phyloP scores from a whole-genome alignment of 2,888 invertebrate genomes.

The Drosophila mimetica region DNA sequence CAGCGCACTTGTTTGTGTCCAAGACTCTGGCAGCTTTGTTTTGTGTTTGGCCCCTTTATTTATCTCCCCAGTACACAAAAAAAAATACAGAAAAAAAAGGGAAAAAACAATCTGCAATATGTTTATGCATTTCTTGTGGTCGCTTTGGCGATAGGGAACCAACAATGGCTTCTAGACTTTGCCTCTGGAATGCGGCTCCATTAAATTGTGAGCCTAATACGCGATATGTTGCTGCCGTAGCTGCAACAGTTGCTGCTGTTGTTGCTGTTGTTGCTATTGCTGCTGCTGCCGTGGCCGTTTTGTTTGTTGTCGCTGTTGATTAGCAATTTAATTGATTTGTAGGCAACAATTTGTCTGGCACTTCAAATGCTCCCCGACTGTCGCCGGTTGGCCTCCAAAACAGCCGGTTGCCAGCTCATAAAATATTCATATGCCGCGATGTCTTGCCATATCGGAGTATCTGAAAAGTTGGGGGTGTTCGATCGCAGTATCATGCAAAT shows the following conservation, averaged over 20 bases:
- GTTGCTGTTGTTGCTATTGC: slow-evolving; percentile 27
- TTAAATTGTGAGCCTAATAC: slow-evolving; percentile 75
- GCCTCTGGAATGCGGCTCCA: slow-evolving; percentile 73
- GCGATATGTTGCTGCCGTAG: slow-evolving; percentile 47
- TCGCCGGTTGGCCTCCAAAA: slow-evolving; percentile 41
- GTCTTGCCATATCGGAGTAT: slow-evolving; percentile 1
- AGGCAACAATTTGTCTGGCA: slow-evolving; percentile 78
- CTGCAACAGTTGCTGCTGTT: slow-evolving; percentile 18
- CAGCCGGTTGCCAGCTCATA: slow-evolving; percentile 40
- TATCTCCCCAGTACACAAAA: slow-evolving; percentile 13
- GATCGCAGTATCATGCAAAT: slow-evolving; percentile 36
- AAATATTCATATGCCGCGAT: slow-evolving; percentile 36
- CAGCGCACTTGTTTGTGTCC: slow-evolving; percentile 33
- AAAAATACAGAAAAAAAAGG: slow-evolving; percentile 5
- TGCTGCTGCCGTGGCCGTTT: slow-evolving; percentile 41
- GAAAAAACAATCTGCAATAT: slow-evolving; percentile 57
- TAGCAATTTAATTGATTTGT: slow-evolving; percentile 76
- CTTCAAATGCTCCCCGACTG: slow-evolving; percentile 34
- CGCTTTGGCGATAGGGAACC: slow-evolving; percentile 65
- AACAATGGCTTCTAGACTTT: slow-evolving; percentile 61
- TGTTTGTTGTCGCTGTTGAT: slow-evolving; percentile 65
- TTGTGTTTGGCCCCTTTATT: slow-evolving; percentile 41
- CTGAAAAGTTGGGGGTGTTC: slow-evolving; percentile 37
- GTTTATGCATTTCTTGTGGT: slow-evolving; percentile 73
- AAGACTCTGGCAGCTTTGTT: slow-evolving; percentile 31